phyloP scores from a whole-genome alignment of 2,797 vertebrate species.

The Podargus strigoides region DNA sequence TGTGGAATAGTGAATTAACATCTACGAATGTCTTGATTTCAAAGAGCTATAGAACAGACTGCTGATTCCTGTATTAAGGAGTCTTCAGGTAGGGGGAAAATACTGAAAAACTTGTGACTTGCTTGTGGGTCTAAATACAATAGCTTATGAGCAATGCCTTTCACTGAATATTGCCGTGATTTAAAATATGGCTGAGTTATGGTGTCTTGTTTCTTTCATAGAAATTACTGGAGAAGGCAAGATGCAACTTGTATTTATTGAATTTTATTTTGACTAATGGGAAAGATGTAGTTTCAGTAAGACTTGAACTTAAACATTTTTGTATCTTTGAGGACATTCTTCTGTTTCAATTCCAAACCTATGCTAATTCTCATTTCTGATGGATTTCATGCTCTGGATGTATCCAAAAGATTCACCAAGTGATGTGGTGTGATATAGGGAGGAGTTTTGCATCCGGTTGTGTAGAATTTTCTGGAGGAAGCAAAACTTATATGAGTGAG shows the following conservation, averaged over 20 bases:
- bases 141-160: background rate
- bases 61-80: background rate
- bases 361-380: background rate
- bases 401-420: background rate
- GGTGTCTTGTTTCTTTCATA: background rate
- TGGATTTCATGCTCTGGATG: background rate
- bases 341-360: background rate
- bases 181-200: background rate
- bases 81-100: background rate
- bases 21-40: background rate
- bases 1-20: background rate
- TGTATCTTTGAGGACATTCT: background rate
- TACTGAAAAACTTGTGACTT: background rate
- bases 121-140: background rate
- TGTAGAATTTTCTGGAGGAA: background rate
- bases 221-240: background rate
- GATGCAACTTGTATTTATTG: background rate
- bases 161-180: background rate
- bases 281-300: background rate
- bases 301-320: background rate
- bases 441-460: background rate
- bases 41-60: background rate
- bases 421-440: no score
- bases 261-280: background rate
- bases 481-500: background rate